phyloP scores from a whole-genome alignment of 2,113 vertebrate species.

The Conger conger region DNA sequence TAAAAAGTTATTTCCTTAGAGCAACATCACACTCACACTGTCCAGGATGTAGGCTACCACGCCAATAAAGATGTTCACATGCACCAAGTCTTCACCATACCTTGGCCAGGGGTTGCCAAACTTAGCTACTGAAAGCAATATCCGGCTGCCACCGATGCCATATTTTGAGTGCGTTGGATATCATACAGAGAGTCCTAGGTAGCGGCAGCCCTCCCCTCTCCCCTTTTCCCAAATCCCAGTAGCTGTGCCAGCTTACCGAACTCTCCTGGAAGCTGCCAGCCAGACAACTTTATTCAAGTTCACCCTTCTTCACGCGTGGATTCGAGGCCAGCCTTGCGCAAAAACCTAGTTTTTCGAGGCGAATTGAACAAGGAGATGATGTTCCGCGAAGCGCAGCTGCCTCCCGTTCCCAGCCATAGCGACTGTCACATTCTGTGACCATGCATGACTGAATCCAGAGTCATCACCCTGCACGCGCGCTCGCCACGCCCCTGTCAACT shows the following conservation, averaged over 20 bases:
- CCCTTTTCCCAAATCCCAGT: conserved; percentile 46
- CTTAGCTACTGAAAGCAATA: conserved; percentile 53
- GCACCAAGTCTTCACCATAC: conserved; percentile 51
- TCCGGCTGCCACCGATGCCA: conserved; percentile 61
- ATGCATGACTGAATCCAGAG: conserved; percentile 70
- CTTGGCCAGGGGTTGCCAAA: conserved; percentile 62
- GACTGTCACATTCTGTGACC: conserved; percentile 72
- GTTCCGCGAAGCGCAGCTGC: conserved; percentile 60
- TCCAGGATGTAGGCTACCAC: conserved; percentile 9
- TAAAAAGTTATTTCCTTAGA: not conserved
- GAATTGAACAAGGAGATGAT: conserved; percentile 48
- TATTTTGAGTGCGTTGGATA: conserved; percentile 51
- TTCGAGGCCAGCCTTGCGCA: conserved; percentile 42
- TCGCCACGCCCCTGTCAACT: conserved; percentile 67
- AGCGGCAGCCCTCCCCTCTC: conserved; percentile 53
- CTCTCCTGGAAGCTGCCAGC: conserved; percentile 56
- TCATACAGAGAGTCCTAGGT: conserved; percentile 46
- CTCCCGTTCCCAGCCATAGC: conserved; percentile 71
- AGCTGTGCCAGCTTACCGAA: conserved; percentile 56
- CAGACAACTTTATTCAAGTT: conserved; percentile 51
- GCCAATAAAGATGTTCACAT: conserved; percentile 14
- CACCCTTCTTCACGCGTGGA: conserved; percentile 53
- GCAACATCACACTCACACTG: conserved; percentile 10
- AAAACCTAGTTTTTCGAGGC: conserved; percentile 54
- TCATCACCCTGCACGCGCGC: conserved; percentile 57